Base-by-base conservation (phyloP, 2,888 invertebrate species). In the Trachelus stipa region DNA sequence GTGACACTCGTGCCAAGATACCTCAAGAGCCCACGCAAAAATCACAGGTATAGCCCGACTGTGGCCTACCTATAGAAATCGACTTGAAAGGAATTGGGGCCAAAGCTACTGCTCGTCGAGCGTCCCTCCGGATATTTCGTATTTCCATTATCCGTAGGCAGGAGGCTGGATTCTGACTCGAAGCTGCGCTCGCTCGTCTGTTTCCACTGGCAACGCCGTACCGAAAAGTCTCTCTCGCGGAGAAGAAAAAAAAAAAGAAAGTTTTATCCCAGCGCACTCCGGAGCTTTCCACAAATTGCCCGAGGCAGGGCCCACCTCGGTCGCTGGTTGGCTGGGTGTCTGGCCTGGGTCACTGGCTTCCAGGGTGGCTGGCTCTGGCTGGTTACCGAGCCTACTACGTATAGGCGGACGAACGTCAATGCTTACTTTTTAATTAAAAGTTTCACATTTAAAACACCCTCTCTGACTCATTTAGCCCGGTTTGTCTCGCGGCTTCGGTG, bases 401-500 rank as follows among this genome's bases (percentile, higher is more conserved):
- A 73, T 79, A 77, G 37, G 33, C 77, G 35, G 79, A 80, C 80
- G 80, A 84, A 83, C 81, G 78, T 83, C 82, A 80, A 85, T 83
- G 85, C 83, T 86, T 86, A 85, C 85, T 85, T 86, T 87, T 87
- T 86, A 87, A 87, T 87, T 87, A 87, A 87, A 87, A 87, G 81
- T 86, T 87, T 85, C 80, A 82, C 81, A 80, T 84, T 83, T 77
- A 78, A 74, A 74, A 30, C 74, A 35, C 37, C 74, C 74, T 56
- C 74, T 30, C 74, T n/a, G 74, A 35, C 34, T 74, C 34, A 35
- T 74, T 74, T 37, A 74, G n/a, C 74, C 74, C 37, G 34, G 37
- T 31, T 71, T 71, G 71, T 71, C 71, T 34, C 71, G 31, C 71
- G 71, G 12, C 31, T 71, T 31, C 33, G 31, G 71, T 71, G 71